These are phyloP conservation scores for Parapsyche elsis DNA, from an alignment of 1,140 invertebrate species.

Conservation along the genomic window DNA sequence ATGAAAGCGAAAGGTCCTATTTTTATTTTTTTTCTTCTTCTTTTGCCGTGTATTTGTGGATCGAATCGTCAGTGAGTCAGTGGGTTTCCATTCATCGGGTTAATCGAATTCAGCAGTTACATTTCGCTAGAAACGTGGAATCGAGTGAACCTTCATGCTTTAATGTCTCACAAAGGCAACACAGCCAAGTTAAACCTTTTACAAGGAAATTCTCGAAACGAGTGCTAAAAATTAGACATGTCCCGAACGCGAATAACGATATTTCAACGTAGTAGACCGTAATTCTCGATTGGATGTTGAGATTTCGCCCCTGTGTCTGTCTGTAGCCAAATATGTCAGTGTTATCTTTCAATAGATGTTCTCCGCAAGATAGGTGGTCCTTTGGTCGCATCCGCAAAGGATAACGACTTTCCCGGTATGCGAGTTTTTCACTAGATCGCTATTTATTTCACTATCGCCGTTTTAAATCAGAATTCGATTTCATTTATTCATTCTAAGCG, in stretches of 20 bases:
- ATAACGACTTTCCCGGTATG: background rate
- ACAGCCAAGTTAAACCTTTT: background rate
- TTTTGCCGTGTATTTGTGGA: constrained; percentile 14
- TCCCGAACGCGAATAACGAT: background rate
- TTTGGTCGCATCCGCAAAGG: constrained; percentile 11
- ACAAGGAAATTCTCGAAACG: too few species aligned
- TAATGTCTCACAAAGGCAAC: constrained; percentile 13
- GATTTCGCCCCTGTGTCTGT: background rate
- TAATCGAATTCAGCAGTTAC: constrained; percentile 48
- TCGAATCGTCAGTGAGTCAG: constrained; percentile 15
- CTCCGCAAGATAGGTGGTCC: background rate
- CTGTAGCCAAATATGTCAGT: background rate
- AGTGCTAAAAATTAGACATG: too few species aligned
- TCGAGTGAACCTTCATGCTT: constrained; percentile 22
- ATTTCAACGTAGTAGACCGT: background rate
- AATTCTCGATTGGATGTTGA: background rate
- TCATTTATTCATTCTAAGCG: background rate
- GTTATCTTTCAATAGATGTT: constrained; percentile 20
- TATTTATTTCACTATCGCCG: constrained; percentile 6
- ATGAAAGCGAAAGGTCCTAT: constrained; percentile 33
- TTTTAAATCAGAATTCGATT: constrained; percentile 10
- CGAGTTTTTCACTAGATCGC: background rate
- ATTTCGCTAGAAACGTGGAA: constrained; percentile 12
- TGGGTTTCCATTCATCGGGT: constrained; percentile 30
- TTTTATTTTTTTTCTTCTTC: background rate